Conservation (phyloP, 1,140 invertebrate genomes). For the Brachionus paranguensis region DNA sequence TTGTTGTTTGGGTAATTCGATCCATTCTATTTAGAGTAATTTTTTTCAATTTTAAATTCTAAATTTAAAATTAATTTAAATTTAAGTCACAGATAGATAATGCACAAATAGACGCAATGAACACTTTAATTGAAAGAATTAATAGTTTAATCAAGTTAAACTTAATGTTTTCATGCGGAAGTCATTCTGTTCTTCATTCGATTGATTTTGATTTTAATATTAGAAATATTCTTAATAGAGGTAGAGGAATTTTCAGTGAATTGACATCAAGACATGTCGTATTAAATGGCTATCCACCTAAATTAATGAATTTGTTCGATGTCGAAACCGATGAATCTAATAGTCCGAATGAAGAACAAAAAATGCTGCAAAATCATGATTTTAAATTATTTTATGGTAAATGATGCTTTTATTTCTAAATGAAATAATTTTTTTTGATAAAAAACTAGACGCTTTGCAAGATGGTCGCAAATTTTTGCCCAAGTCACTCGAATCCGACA, state of each 20-base stretch:
- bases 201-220: slow-evolving; percentile 32
- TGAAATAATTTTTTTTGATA: background rate
- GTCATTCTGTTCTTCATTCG: background rate
- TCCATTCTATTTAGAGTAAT: background rate
- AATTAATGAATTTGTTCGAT: background rate
- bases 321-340: background rate
- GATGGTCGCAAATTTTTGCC: slow-evolving; percentile 70
- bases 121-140: background rate
- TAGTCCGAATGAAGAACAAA: background rate
- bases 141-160: background rate
- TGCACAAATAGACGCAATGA: background rate
- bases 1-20: background rate
- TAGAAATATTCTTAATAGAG: background rate
- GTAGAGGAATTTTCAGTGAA: slow-evolving; percentile 35
- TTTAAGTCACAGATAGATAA: background rate
- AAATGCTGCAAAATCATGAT: background rate
- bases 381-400: slow-evolving; percentile 32
- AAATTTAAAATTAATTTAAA: background rate
- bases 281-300: background rate
- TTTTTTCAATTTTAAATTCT: background rate
- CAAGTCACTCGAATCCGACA: slow-evolving; percentile 69
- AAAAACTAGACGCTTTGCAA: slow-evolving; percentile 41
- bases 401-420: background rate
- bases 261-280: slow-evolving; percentile 5
- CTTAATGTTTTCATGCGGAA: background rate